Evolutionary conservation across 2,797 vertebrate genomes (phyloP), one percentile per base, ranked within the genome.

Genomic region (Ptychadena robeensis): DNA sequence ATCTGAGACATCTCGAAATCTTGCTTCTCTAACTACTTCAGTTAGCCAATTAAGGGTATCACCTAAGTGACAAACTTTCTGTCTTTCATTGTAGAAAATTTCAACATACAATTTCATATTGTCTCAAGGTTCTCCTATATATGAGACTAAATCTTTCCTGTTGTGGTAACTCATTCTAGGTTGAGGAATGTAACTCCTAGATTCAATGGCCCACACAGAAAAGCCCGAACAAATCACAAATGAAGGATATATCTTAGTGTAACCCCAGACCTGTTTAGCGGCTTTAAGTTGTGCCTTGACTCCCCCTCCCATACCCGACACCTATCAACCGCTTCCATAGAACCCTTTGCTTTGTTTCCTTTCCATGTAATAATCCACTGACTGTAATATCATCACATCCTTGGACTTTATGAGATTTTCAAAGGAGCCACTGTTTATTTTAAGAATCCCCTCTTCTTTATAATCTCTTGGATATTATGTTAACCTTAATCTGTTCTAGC

Each of bases 381-480:
- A 74, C 63, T 67, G 61, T 81, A 81, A 81, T 68, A 78, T 70
- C 59, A 67, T 81, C 71, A 68, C 80, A 81, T 81, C 72, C 72
- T 74, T 59, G 44, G 59, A 22, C 40, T 78, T 68, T 78, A 78
- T 68, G 64, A 68, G 74, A 66, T 66, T 77, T 77, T 77, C 74
- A 77, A 77, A 77, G 74, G 74, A 77, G 63, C 64, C 40, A 78
- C 64, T 78, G 75, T 78, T 78, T 67, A 78, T 78, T 81, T 81
- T 67, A 81, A 74, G 44, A 74, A 73, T 74, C 73, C 71, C 65
- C 71, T 74, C 31, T 66, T 74, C 63, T 59, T 76, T 69, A 40
- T 82, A 75, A 82, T 82, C 72, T 75, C 80, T 76, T 70, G 44
- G 71, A 82, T 69, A 82, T 73, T 76, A 69, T 76, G 72, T 81